These are phyloP conservation scores for Lynx canadensis DNA, from an alignment of 2,113 vertebrate species.

Conservation along the genomic window DNA sequence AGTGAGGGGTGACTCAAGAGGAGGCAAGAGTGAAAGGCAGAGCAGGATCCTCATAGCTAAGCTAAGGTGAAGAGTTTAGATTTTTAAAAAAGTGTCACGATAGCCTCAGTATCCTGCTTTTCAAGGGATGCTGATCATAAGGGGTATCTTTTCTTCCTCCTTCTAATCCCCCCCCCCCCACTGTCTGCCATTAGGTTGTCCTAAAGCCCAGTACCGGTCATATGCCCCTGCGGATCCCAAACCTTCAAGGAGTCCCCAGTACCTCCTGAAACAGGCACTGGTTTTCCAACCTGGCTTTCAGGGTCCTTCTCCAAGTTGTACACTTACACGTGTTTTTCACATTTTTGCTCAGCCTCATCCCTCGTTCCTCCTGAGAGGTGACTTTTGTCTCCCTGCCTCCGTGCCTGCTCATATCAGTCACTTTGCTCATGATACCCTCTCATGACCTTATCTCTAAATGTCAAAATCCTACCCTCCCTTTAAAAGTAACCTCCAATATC, in stretches of 20 bases:
- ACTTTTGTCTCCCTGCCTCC: not conserved
- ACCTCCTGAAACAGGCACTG: not conserved
- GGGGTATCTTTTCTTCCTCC: not conserved
- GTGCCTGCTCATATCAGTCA: not conserved
- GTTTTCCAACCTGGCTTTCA: not conserved
- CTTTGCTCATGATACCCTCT: not conserved
- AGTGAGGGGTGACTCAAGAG: not conserved
- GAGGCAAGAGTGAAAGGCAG: not conserved
- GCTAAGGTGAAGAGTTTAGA: not conserved
- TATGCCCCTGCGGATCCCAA: not conserved
- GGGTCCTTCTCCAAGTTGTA: not conserved
- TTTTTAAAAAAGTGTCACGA: not conserved
- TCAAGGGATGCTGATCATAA: not conserved
- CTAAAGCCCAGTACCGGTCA: not conserved
- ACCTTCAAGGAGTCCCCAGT: not conserved
- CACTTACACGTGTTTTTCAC: not conserved
- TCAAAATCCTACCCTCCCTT: slow-evolving; percentile 1
- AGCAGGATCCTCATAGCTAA: not conserved
- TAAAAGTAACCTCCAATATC: not conserved
- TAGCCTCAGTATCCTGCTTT: not conserved
- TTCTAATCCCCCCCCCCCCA: not conserved
- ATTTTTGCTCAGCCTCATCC: not conserved
- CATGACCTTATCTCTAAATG: not conserved
- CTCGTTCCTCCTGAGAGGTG: not conserved
- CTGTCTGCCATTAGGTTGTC: not conserved